A percentile compares a stretch with the other conserved stretches of the same genome.
These are phyloP conservation scores for Hartigia nigra DNA, from an alignment of 2,888 invertebrate genomes.

Conservation along the genomic window DNA sequence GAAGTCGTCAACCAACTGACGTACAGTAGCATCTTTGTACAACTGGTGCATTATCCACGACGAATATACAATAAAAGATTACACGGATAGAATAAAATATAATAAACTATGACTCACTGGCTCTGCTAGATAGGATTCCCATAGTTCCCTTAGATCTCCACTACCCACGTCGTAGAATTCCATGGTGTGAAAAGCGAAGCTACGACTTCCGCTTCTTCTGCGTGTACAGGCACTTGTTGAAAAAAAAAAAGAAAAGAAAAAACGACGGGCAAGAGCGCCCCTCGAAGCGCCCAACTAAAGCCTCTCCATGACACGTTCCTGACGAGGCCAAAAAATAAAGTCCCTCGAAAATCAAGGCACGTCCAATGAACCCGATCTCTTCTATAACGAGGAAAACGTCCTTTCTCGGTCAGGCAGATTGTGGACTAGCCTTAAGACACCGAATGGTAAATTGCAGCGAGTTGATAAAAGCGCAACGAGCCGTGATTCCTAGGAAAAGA, in stretches of 20 bases:
- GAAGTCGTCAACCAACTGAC: background rate
- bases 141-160: slow-evolving; percentile 81
- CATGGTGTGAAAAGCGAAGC: slow-evolving; percentile 40
- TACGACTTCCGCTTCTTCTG: slow-evolving; percentile 1
- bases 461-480: background rate
- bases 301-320: background rate
- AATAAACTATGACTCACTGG: slow-evolving; percentile 73
- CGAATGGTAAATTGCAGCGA: background rate
- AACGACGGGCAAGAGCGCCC: background rate
- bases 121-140: slow-evolving; percentile 82
- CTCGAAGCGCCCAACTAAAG: background rate
- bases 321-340: background rate
- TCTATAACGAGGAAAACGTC: background rate
- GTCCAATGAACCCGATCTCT: background rate
- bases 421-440: background rate
- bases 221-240: background rate
- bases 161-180: slow-evolving; percentile 79
- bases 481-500: background rate
- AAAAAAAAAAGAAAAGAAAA: too few species aligned
- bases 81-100: slow-evolving; percentile 23
- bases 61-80: slow-evolving; percentile 1
- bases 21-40: background rate
- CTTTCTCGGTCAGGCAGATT: background rate
- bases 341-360: background rate
- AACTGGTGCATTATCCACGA: background rate